phyloP scores from a whole-genome alignment of 2,797 vertebrate species.

The Decapterus maruadsi region DNA sequence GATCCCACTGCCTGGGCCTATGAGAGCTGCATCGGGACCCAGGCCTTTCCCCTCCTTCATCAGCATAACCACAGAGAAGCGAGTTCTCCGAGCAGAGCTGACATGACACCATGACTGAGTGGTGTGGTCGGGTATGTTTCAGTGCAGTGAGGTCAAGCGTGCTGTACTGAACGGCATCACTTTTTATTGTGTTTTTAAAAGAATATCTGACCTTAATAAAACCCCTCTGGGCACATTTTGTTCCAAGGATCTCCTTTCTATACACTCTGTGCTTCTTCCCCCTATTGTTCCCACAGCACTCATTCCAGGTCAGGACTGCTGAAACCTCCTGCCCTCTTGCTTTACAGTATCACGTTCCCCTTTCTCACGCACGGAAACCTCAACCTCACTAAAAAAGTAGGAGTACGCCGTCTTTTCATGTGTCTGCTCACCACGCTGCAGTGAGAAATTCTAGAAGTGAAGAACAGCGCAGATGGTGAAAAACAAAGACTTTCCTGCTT shows the following conservation, averaged over 20 bases:
- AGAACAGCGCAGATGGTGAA: constrained; percentile 46
- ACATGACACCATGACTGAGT: constrained; percentile 51
- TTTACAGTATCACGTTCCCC: constrained; percentile 35
- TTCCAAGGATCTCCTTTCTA: constrained; percentile 40
- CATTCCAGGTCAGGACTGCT: constrained; percentile 7
- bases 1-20: constrained; percentile 63
- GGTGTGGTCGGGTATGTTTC: constrained; percentile 29
- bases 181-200: background rate
- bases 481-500: constrained; percentile 62
- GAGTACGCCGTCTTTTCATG: background rate
- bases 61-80: constrained; percentile 64
- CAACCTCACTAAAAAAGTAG: background rate
- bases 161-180: background rate
- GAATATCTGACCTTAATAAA: constrained; percentile 4
- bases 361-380: constrained; percentile 24
- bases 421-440: background rate
- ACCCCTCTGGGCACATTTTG: constrained; percentile 32
- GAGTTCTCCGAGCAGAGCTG: constrained; percentile 43
- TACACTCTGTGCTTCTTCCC: constrained; percentile 13
- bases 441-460: constrained; percentile 46
- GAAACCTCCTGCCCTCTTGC: constrained; percentile 9
- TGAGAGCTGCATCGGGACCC: constrained; percentile 44
- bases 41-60: constrained; percentile 55
- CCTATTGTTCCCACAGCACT: constrained; percentile 49
- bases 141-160: constrained; percentile 40